These are phyloP conservation scores for Arion vulgaris DNA, from an alignment of 1,140 invertebrate species.

Conservation along the genomic window DNA sequence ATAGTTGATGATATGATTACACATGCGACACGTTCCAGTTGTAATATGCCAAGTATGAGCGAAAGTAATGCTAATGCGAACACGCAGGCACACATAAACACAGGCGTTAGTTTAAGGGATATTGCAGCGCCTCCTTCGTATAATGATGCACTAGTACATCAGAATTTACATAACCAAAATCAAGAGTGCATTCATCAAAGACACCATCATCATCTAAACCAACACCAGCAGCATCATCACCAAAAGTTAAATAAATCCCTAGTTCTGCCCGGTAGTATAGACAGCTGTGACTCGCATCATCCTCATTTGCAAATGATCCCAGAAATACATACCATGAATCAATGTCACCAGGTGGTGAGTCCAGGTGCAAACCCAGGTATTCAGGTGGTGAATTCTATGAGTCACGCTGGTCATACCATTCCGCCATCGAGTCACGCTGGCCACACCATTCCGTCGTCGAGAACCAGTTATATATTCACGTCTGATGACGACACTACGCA, in stretches of 20 bases:
- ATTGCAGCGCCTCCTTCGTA: slow-evolving; percentile 67
- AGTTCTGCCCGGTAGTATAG: background rate
- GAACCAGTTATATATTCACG: background rate
- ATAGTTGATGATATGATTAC: background rate
- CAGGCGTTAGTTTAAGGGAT: slow-evolving; percentile 40
- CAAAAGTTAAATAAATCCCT: background rate
- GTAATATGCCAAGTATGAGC: background rate
- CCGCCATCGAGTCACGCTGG: background rate
- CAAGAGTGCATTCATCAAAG: slow-evolving; percentile 2
- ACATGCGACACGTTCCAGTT: background rate
- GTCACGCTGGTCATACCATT: background rate
- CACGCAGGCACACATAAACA: slow-evolving; percentile 23
- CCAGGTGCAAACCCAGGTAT: background rate
- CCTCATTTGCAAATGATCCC: slow-evolving; percentile 27
- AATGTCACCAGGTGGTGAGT: background rate
- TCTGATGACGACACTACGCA: background rate
- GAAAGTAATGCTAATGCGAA: background rate
- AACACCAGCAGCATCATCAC: slow-evolving; percentile 28
- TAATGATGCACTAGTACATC: slow-evolving; percentile 62
- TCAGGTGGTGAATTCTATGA: background rate
- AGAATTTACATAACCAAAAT: slow-evolving; percentile 34
- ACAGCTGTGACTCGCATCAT: background rate
- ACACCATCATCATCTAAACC: background rate
- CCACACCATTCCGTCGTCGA: background rate
- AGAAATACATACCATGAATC: slow-evolving; percentile 37